Percentiles rank a stretch among this genome's conserved stretches.
These are phyloP conservation scores for Blomia tropicalis DNA, from an alignment of 2,888 invertebrate species.

Conservation along the genomic window DNA sequence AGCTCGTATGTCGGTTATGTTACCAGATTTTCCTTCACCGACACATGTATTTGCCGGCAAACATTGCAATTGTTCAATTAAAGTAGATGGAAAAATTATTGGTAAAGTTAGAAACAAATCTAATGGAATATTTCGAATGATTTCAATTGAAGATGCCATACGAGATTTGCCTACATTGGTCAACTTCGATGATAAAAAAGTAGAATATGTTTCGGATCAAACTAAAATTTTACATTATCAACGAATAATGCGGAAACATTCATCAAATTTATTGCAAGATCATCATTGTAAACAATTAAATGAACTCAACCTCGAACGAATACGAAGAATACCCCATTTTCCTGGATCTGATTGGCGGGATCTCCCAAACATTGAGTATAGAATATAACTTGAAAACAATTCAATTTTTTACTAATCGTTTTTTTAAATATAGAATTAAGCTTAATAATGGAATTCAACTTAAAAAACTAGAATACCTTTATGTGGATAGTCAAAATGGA, in stretches of 20 bases:
- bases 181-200: background rate
- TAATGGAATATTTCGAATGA: slow-evolving; percentile 41
- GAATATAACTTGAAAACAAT: background rate
- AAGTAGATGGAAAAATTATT: slow-evolving; percentile 44
- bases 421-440: slow-evolving; percentile 39
- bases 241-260: slow-evolving; percentile 40
- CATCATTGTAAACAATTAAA: slow-evolving; percentile 73
- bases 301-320: slow-evolving; percentile 57
- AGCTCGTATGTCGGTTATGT: slow-evolving; percentile 56
- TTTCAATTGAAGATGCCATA: slow-evolving; percentile 65
- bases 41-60: slow-evolving; percentile 52
- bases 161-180: slow-evolving; percentile 45
- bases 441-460: slow-evolving; percentile 53
- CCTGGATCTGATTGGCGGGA: slow-evolving; percentile 72
- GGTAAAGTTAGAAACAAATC: background rate
- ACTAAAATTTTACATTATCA: slow-evolving; percentile 9
- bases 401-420: background rate
- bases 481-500: slow-evolving; percentile 43
- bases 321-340: slow-evolving; percentile 53
- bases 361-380: slow-evolving; percentile 51
- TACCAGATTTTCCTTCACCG: slow-evolving; percentile 63
- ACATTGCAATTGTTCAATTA: slow-evolving; percentile 48
- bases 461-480: slow-evolving; percentile 45
- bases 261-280: slow-evolving; percentile 46
- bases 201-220: slow-evolving; percentile 30